Evolutionary conservation across 30 jellyfish, hydroid and myxozoan species (phyloP), one percentile per base, ranked within the genome.

Genomic region (Cassiopea xamachana): DNA sequence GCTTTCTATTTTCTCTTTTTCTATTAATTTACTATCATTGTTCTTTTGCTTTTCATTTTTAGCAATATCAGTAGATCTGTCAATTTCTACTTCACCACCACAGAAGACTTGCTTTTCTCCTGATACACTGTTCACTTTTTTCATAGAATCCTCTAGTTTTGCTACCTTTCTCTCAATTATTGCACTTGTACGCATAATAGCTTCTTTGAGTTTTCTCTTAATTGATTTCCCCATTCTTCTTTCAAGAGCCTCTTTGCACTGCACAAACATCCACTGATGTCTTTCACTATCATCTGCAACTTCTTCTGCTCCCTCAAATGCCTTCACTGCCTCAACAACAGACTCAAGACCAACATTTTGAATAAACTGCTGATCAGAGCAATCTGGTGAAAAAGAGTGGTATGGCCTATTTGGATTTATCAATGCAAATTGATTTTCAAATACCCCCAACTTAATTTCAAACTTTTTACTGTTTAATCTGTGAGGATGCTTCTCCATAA

Each of bases 371-470:
- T 64, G 83, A 62, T 87, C 77, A 45, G 62, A 75, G 19, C 43
- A 75, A 18, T 78, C 82, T 1, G 94, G 94, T 5, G 77, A 79
- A 15, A 87, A 67, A n/a, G 69, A 7, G 77, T 86, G 81, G 1
- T n/a, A 1, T 74, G 50, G 68, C 0, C 58, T 61, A 19, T 61
- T 78, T 10, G 48, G 58, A 67, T 77, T 67, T 18, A 27, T 43
- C 70, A 87, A 27, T 9, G 45, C 13, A 68, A 87, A 75, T 78
- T 77, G 94, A 49, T 87, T 87, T 47, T 87, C 94, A 7, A 75
- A 69, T 2, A 58, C 80, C 45, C 94, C 94, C 62, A 87, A 79
- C 27, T 69, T 64, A 1, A 84, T n/a, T 50, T 49, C 60, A 55
- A 84, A 55, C 1, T 51, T 13, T 39, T 27, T 17, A 1, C 27